Evolutionary conservation across 2,113 vertebrate species (phyloP), one percentile per base, ranked within the genome.

Genomic region (Apus apus): DNA sequence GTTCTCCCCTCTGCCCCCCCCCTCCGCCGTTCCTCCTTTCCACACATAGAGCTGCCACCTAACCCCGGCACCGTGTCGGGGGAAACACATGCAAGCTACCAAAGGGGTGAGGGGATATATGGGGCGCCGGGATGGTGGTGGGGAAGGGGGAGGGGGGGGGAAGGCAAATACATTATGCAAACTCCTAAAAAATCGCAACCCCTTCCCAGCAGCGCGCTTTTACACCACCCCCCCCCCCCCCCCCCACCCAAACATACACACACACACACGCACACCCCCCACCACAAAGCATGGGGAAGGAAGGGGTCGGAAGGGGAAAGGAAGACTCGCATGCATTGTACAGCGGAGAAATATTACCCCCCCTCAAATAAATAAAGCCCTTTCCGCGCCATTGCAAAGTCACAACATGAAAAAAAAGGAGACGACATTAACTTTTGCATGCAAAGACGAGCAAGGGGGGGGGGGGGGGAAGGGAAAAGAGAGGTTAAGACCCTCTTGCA

Each of bases 351-450:
- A 89, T 48, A 70, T 15, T 6, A 23, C 23, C 34, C 29, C 10
- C 34, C 22, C 23, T 32, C 29, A 13, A 56, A 89, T 23, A 91
- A 89, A 94, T 66, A 66, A 89, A 85, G 46, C 57, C 92, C 57
- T 83, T 93, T 83, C 84, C n/a, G 76, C 89, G 84, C 95, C 93
- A 95, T 95, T 95, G 95, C 96, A 94, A 96, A 92, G 82, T 94
- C 96, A 82, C 46, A 80, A 60, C 62, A 80, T 11, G 40, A 25
- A 30, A 46, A 8, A 65, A 74, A 61, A 56, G 30, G 30, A 89
- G 85, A 71, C 78, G 45, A 94, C 90, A 57, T 97, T 95, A 97
- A 98, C 96, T 97, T 97, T 97, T 97, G 90, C 96, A 96, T 94
- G 95, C 94, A 54, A 53, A 50, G 5, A 15, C 16, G 17, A 32